phyloP scores from a whole-genome alignment of 64 coral and sea anemone genomes.

The Montipora cactus region DNA sequence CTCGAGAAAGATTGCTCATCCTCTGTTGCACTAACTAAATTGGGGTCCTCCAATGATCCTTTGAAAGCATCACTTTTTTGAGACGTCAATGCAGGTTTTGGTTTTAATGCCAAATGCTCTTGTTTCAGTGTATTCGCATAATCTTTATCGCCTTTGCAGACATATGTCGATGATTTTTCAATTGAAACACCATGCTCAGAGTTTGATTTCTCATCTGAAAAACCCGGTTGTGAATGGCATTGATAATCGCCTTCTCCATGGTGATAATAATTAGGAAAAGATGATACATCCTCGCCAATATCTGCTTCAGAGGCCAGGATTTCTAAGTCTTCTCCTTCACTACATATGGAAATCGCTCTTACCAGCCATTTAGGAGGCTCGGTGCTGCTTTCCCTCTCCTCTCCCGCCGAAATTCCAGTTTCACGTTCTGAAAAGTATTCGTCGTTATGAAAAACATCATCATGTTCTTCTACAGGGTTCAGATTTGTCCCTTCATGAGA shows the following conservation, averaged over 20 bases:
- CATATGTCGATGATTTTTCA: not conserved
- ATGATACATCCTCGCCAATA: not conserved
- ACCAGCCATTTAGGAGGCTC: constrained; percentile 77
- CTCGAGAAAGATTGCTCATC: constrained; percentile 23
- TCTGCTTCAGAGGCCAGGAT: constrained; percentile 88
- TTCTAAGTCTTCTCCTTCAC: constrained; percentile 96
- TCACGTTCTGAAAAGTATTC: constrained; percentile 25
- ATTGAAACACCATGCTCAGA: not conserved
- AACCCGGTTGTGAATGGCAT: not conserved
- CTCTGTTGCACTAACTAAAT: not conserved
- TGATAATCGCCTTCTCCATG: not conserved
- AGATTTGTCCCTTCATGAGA: not conserved
- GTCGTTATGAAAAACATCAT: constrained; percentile 68
- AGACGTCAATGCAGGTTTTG: not conserved
- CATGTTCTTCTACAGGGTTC: constrained; percentile 15
- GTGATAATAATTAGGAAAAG: constrained; percentile 70
- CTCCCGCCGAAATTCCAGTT: constrained; percentile 28
- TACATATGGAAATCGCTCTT: constrained; percentile 96
- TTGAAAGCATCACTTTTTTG: not conserved
- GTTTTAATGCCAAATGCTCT: not conserved
- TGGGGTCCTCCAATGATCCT: not conserved
- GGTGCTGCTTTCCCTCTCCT: not conserved
- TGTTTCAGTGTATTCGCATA: not conserved
- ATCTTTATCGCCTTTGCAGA: not conserved
- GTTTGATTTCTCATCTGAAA: not conserved